Evolutionary conservation across 1,140 invertebrate genomes (phyloP).

Genomic region (Apis cerana): DNA sequence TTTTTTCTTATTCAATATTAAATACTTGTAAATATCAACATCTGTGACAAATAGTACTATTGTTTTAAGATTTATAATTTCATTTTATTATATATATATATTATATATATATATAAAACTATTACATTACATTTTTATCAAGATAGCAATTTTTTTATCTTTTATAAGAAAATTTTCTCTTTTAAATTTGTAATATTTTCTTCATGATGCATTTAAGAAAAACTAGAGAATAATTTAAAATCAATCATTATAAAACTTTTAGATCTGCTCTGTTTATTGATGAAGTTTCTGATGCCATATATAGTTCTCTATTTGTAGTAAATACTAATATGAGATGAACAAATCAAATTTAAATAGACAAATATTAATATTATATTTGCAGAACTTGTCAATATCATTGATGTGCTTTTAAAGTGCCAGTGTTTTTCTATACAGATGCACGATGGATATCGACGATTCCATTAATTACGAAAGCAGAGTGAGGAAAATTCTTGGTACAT

Average conservation of each 20-base stretch:
- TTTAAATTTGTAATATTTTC: not conserved
- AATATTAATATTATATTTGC: not conserved
- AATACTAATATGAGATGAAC: not conserved
- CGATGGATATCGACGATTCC: not conserved
- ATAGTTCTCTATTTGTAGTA: not conserved
- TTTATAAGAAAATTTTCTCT: not conserved
- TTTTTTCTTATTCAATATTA: not conserved
- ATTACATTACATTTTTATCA: slow-evolving; percentile 31
- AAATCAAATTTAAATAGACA: not conserved
- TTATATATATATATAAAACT: slow-evolving; percentile 14
- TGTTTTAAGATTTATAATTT: slow-evolving; percentile 17
- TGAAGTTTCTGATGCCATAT: not conserved
- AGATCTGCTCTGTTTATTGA: not conserved
- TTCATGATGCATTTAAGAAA: not conserved
- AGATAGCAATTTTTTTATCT: slow-evolving; percentile 19
- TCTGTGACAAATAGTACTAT: not conserved
- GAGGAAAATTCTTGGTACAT: not conserved
- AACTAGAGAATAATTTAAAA: not conserved
- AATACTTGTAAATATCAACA: slow-evolving; percentile 2
- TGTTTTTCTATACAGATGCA: not conserved
- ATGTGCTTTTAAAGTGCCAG: not conserved
- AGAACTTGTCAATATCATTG: not conserved
- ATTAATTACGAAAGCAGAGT: not conserved
- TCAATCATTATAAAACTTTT: not conserved
- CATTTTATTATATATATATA: slow-evolving; percentile 11